A percentile compares a stretch with the other conserved stretches of the same genome.
These are phyloP conservation scores for Mus caroli DNA, from an alignment of 2,797 vertebrate genomes.

Conservation along the genomic window DNA sequence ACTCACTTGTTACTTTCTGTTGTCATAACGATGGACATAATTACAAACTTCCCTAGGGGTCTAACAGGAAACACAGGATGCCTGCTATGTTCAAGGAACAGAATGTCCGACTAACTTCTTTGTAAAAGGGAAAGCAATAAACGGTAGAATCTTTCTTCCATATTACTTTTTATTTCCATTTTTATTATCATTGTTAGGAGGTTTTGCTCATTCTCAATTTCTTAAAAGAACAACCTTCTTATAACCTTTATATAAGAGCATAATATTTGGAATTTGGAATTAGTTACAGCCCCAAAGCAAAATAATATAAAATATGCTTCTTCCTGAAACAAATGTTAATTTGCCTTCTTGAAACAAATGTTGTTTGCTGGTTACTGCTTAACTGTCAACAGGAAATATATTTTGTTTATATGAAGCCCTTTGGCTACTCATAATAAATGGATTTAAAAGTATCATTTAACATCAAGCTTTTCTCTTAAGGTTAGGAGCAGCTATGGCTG, in stretches of 20 bases:
- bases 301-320: conserved; percentile 44
- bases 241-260: conserved; percentile 7
- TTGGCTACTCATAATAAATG: conserved; percentile 13
- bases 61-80: neutral
- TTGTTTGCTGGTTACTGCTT: conserved; percentile 34
- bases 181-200: conserved; percentile 28
- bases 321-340: conserved; percentile 57
- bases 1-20: neutral
- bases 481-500: conserved; percentile 22
- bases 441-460: conserved; percentile 46
- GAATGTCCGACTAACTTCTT: neutral
- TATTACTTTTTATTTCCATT: conserved; percentile 35
- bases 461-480: conserved; percentile 41
- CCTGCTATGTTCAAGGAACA: neutral
- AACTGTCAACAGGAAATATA: conserved; percentile 44
- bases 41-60: neutral
- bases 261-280: conserved; percentile 56
- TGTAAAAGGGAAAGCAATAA: conserved; percentile 13
- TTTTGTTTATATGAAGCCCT: conserved; percentile 51
- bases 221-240: conserved; percentile 1
- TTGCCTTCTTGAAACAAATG: conserved; percentile 20
- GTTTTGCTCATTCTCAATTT: conserved; percentile 35
- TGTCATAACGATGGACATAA: neutral
- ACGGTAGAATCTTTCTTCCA: neutral
- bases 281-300: conserved; percentile 24